Evolutionary conservation across 2,113 vertebrate genomes (phyloP).

Genomic region (Engraulis encrasicolus): DNA sequence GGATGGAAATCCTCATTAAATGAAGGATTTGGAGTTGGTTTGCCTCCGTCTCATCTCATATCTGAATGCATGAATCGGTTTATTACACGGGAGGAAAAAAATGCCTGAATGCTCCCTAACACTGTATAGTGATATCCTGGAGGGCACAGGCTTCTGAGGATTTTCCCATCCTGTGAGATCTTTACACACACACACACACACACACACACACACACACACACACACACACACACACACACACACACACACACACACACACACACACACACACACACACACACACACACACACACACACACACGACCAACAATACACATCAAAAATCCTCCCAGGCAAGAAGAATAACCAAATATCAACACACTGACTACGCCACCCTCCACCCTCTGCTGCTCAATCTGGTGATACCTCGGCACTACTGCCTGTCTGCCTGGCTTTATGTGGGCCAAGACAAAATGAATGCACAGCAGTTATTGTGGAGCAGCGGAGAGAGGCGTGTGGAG

Average conservation of each 20-base stretch:
- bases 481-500: background rate
- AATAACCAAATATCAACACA: background rate
- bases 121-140: background rate
- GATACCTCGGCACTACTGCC: background rate
- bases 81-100: background rate
- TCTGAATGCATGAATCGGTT: no score
- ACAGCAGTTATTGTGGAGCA: background rate
- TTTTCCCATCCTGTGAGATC: background rate
- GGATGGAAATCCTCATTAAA: background rate
- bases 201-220: no score
- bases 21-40: no score
- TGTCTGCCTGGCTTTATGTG: background rate
- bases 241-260: no score
- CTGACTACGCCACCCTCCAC: background rate
- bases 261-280: no score
- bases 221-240: no score
- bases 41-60: no score
- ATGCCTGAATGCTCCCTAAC: background rate
- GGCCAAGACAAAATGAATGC: slow-evolving; percentile 2
- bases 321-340: background rate
- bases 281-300: no score
- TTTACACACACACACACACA: no score
- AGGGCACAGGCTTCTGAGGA: no score
- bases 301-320: no score
- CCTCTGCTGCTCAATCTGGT: background rate